Evolutionary conservation across 2,113 vertebrate species (phyloP).

Genomic region (Engystomops pustulosus): DNA sequence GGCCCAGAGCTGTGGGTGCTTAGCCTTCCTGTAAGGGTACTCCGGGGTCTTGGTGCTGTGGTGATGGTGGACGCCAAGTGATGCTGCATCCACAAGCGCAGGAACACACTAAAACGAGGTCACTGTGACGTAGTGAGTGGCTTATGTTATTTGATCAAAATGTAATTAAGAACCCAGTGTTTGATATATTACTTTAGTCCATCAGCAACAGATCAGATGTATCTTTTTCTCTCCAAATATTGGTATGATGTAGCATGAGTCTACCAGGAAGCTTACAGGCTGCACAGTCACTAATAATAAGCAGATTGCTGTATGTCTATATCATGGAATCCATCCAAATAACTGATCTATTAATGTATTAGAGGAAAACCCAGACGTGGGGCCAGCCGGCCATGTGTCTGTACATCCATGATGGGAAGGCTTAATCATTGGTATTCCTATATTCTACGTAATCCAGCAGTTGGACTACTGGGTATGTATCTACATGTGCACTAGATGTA

Average conservation of each 20-base stretch:
- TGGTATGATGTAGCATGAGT: background rate
- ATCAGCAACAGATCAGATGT: no score
- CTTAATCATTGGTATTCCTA: conserved; percentile 1
- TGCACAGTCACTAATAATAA: background rate
- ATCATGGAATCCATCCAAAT: background rate
- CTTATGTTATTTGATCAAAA: no score
- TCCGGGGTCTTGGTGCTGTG: no score
- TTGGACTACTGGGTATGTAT: background rate
- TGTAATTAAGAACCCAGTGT: no score
- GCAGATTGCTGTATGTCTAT: background rate
- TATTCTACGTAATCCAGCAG: background rate
- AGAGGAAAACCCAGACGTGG: background rate
- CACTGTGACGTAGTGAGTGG: no score
- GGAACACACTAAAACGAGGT: no score
- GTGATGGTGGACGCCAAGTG: no score
- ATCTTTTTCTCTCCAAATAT: no score
- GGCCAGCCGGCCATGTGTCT: background rate
- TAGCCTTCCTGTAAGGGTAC: no score
- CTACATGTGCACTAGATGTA: background rate
- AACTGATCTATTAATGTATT: background rate
- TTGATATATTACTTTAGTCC: no score
- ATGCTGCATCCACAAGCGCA: no score
- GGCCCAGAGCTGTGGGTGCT: no score
- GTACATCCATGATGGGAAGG: background rate
- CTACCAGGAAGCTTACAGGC: background rate